Percentiles rank a stretch among this genome's conserved stretches.
Conservation (phyloP, 2,797 vertebrate species). For the Ciconia nigra region DNA sequence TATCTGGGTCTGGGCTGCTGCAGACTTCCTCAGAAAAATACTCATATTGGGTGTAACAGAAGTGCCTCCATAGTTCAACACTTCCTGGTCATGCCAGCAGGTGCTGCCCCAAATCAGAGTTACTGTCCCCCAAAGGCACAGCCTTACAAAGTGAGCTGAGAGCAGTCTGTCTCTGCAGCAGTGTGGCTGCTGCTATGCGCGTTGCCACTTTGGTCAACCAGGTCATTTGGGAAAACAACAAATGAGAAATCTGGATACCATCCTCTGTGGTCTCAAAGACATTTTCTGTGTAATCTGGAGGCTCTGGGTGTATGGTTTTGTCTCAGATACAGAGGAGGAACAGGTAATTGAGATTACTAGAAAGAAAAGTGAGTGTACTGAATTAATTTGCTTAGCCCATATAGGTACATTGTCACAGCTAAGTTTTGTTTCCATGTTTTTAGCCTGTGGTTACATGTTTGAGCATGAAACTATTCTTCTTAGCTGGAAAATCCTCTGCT, state of each 20-base stretch:
- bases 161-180: background rate
- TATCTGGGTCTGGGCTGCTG: background rate
- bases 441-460: background rate
- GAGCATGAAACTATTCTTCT: background rate
- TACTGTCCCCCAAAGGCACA: background rate
- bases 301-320: background rate
- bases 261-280: background rate
- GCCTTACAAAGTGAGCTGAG: background rate
- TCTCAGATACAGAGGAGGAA: background rate
- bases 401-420: background rate
- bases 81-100: background rate
- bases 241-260: background rate
- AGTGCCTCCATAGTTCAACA: background rate
- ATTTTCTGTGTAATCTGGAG: background rate
- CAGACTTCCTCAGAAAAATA: background rate
- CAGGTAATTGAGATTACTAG: background rate
- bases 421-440: background rate
- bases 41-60: background rate
- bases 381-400: background rate
- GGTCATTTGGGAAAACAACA: background rate
- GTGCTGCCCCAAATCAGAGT: background rate
- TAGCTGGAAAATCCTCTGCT: background rate
- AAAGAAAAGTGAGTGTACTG: background rate
- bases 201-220: background rate
- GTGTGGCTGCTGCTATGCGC: background rate